phyloP scores from a whole-genome alignment of 35 echinoderm and acorn worm genomes.

The Stichopus chloronotus region DNA sequence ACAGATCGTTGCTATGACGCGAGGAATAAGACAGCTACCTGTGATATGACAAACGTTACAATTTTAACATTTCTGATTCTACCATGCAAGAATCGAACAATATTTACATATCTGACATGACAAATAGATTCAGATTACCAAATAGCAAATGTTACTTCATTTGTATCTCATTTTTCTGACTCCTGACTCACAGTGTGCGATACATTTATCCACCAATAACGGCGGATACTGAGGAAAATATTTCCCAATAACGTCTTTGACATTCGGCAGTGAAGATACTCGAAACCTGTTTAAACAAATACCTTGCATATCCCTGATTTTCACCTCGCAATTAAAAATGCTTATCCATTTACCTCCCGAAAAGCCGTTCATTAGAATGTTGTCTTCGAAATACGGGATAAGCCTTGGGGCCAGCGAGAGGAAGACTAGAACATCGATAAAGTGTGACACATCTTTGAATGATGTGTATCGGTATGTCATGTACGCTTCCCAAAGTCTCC shows the following conservation, averaged over 20 bases:
- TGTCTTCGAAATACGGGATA: not conserved
- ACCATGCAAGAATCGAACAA: too few species aligned
- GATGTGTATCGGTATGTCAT: not conserved
- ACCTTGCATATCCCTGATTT: not conserved
- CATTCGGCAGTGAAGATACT: not conserved
- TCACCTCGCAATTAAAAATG: not conserved
- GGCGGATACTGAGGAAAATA: not conserved
- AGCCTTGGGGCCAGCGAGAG: not conserved
- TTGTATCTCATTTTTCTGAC: too few species aligned
- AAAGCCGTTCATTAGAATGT: not conserved
- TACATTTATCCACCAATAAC: not conserved
- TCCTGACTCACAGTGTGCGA: not conserved
- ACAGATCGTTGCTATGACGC: too few species aligned
- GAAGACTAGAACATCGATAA: not conserved
- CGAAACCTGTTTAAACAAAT: not conserved
- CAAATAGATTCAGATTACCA: too few species aligned
- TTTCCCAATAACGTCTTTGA: not conserved
- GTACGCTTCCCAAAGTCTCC: not conserved
- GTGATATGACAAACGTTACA: too few species aligned
- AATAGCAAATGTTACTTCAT: too few species aligned
- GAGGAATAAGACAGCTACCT: too few species aligned
- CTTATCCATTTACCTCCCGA: not conserved
- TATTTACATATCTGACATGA: too few species aligned
- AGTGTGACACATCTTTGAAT: not conserved
- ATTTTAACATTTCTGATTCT: too few species aligned